Conservation (phyloP, 2,888 invertebrate genomes). For the Serrognathus titanus region DNA sequence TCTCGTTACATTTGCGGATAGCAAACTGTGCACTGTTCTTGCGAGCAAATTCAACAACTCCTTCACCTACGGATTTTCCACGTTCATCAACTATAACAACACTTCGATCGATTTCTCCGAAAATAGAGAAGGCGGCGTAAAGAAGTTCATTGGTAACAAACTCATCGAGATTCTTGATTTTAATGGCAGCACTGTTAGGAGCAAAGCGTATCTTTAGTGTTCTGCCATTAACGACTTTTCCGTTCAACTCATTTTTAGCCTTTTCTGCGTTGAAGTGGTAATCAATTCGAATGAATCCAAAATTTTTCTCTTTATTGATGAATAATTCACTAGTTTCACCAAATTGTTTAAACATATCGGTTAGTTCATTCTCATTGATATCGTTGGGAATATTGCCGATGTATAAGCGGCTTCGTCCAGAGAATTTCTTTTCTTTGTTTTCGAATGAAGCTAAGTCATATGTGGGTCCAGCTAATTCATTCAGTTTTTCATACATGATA, state of each 20-base stretch:
- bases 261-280: conserved; percentile 89
- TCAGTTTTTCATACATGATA: conserved; percentile 62
- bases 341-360: conserved; percentile 77
- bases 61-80: conserved; percentile 94
- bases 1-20: conserved; percentile 83
- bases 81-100: conserved; percentile 94
- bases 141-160: conserved; percentile 94
- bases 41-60: conserved; percentile 92
- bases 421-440: conserved; percentile 77
- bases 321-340: conserved; percentile 93
- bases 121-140: conserved; percentile 81
- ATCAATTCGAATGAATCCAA: conserved; percentile 94
- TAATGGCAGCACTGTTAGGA: conserved; percentile 88
- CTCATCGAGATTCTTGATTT: conserved; percentile 88
- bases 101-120: conserved; percentile 87
- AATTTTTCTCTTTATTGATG: conserved; percentile 92
- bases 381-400: conserved; percentile 89
- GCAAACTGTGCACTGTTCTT: conserved; percentile 90
- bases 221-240: conserved; percentile 77
- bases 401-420: conserved; percentile 90
- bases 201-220: conserved; percentile 91
- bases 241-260: conserved; percentile 92
- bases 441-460: conserved; percentile 72
- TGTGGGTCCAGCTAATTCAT: conserved; percentile 71
- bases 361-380: conserved; percentile 84